phyloP scores from a whole-genome alignment of 2,888 invertebrate species.

The Brachylomia viminalis region DNA sequence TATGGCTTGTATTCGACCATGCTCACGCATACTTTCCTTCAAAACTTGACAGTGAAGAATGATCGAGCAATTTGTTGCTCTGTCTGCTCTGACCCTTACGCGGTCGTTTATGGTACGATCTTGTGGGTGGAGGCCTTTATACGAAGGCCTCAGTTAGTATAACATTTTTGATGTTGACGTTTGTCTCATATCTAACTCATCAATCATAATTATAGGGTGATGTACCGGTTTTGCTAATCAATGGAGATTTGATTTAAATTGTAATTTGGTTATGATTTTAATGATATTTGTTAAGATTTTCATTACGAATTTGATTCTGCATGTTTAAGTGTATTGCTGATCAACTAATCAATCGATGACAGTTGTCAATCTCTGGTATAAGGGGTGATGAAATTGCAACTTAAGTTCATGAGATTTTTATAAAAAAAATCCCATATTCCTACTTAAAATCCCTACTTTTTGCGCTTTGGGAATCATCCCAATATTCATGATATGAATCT shows the following conservation, averaged over 20 bases:
- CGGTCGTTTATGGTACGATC: neutral
- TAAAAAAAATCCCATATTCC: neutral
- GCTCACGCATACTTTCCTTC: neutral
- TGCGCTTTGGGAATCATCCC: neutral
- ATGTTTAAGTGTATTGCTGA: neutral
- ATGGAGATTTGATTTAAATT: slow-evolving; percentile 46
- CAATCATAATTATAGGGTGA: slow-evolving; percentile 33
- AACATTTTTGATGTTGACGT: slow-evolving; percentile 58
- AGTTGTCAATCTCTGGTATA: neutral
- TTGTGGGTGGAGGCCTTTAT: slow-evolving; percentile 21
- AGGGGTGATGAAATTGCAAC: neutral
- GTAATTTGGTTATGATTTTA: slow-evolving; percentile 6
- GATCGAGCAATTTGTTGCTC: neutral
- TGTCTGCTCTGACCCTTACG: neutral
- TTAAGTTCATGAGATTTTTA: neutral
- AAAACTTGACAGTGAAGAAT: neutral
- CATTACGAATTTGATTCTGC: slow-evolving; percentile 8
- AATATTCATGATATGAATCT: too few relatives aligned
- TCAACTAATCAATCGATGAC: neutral
- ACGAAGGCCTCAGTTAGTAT: slow-evolving; percentile 54
- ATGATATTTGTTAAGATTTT: slow-evolving; percentile 7
- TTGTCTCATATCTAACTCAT: slow-evolving; percentile 51
- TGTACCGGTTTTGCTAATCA: slow-evolving; percentile 60
- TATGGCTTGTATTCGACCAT: neutral
- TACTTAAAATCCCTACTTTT: neutral